Percentiles rank a stretch among this genome's conserved stretches.
Evolutionary conservation across 2,888 invertebrate genomes (phyloP).

Genomic region (Drosophila mayaguana): DNA sequence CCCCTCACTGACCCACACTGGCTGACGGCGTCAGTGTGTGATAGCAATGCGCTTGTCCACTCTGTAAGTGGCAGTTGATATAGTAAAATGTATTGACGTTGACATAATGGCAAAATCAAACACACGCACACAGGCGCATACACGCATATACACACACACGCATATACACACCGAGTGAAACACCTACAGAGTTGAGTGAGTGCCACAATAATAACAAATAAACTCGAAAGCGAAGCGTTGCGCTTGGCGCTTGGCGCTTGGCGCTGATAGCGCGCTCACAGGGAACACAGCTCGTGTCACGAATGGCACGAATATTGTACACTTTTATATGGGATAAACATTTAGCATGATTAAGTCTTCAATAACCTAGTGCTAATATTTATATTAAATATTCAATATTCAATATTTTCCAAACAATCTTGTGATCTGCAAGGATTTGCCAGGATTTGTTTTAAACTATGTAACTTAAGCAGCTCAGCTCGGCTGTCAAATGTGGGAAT

Average conservation of each 20-base stretch:
- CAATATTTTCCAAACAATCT: no score
- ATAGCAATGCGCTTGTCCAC: slow-evolving; percentile 25
- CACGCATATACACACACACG: not conserved
- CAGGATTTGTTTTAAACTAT: no score
- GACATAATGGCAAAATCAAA: slow-evolving; percentile 67
- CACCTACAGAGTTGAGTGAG: slow-evolving; percentile 36
- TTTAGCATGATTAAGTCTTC: no score
- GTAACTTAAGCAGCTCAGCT: no score
- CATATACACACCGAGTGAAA: not conserved
- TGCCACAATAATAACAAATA: slow-evolving; percentile 48
- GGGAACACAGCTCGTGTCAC: slow-evolving; percentile 21
- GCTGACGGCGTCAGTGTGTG: not conserved
- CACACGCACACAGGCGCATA: slow-evolving; percentile 34
- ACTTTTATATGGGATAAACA: not conserved
- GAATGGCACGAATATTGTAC: not conserved
- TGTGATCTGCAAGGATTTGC: no score
- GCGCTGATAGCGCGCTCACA: slow-evolving; percentile 9
- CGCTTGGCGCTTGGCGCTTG: slow-evolving; percentile 24
- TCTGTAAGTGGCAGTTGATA: slow-evolving; percentile 52
- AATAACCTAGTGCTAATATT: no score
- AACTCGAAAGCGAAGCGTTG: slow-evolving; percentile 45
- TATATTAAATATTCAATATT: no score
- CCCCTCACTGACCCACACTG: not conserved
- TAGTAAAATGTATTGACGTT: slow-evolving; percentile 57
- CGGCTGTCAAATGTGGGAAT: not conserved